These are phyloP conservation scores for Chaetodon auriga DNA, from an alignment of 2,113 vertebrate genomes.

Conservation along the genomic window DNA sequence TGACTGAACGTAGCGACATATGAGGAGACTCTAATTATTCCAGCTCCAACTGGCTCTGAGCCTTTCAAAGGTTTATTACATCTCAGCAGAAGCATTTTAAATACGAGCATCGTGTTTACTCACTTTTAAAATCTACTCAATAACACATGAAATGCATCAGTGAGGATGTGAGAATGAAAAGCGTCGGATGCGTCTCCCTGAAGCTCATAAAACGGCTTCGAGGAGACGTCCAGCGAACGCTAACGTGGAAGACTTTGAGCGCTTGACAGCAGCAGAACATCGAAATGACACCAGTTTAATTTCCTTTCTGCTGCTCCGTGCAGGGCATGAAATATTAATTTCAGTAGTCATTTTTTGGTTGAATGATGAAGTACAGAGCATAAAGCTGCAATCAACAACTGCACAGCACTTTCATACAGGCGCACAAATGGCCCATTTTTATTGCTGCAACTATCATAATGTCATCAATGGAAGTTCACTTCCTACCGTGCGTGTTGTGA, in stretches of 20 bases:
- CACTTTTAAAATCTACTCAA: neutral
- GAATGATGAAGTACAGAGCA: neutral
- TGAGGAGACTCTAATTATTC: neutral
- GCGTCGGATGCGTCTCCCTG: neutral
- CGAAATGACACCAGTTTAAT: slow-evolving; percentile 16
- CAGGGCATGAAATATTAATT: slow-evolving; percentile 18
- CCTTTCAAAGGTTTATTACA: neutral
- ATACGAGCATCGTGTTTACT: neutral
- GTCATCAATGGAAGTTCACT: too few relatives aligned
- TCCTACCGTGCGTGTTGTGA: neutral
- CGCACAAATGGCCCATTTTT: neutral
- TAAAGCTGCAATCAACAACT: neutral
- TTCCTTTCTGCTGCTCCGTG: slow-evolving; percentile 16
- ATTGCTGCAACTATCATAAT: too few relatives aligned
- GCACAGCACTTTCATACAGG: neutral
- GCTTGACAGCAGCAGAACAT: neutral
- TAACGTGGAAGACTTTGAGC: neutral
- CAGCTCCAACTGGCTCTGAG: neutral
- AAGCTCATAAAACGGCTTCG: neutral
- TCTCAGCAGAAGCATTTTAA: neutral
- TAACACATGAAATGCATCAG: neutral
- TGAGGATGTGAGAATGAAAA: neutral
- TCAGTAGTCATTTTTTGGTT: neutral
- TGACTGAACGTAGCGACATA: neutral
- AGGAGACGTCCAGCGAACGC: neutral